Evolutionary conservation across 37 sponge, comb jelly and placozoan genomes (phyloP).

Genomic region (Cladorhizidae sp.): DNA sequence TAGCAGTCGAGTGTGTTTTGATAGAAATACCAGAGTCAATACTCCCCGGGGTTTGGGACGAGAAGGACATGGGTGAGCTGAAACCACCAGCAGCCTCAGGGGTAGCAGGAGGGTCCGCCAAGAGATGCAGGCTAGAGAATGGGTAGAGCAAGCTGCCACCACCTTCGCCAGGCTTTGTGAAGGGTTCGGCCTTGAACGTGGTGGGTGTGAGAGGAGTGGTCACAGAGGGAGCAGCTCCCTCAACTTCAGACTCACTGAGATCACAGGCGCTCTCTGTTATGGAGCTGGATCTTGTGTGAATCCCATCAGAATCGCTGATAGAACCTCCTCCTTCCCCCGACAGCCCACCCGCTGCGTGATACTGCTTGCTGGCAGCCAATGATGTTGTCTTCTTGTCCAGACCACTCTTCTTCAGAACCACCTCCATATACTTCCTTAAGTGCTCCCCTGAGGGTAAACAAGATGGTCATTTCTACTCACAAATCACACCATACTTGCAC

Average conservation of each 20-base stretch:
- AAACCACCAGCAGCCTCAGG: not conserved
- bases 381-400: constrained; percentile 19
- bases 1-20: not conserved
- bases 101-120: not conserved
- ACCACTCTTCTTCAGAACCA: constrained; percentile 47
- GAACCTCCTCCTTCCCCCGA: not conserved
- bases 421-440: constrained; percentile 43
- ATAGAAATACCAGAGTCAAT: constrained; percentile 65
- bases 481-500: no score
- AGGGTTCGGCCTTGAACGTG: not conserved
- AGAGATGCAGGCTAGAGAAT: constrained; percentile 17
- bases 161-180: not conserved
- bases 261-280: constrained; percentile 38
- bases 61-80: constrained; percentile 4
- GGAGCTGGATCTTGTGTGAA: constrained; percentile 12
- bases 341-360: not conserved
- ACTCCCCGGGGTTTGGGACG: constrained; percentile 43
- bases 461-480: no score
- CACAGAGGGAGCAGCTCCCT: not conserved
- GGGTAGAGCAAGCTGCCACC: constrained; percentile 7
- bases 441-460: constrained; percentile 46
- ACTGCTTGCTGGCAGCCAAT: not conserved
- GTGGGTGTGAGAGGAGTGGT: constrained; percentile 19
- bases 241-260: constrained; percentile 39
- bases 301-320: constrained; percentile 10